Conservation (phyloP, 1,140 invertebrate genomes). For the Odontomachus brunneus region DNA sequence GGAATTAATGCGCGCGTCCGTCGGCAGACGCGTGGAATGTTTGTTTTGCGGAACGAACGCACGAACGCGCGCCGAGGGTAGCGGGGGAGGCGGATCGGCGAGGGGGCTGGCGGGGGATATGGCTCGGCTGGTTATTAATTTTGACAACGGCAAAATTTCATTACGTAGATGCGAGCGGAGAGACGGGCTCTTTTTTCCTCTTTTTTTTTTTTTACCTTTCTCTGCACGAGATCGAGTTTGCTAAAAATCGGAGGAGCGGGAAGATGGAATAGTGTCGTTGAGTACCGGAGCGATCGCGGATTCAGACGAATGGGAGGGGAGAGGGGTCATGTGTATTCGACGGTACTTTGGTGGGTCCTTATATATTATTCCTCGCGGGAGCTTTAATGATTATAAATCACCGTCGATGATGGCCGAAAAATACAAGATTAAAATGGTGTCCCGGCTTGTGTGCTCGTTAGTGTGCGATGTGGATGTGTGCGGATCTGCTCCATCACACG, state of each 20-base stretch:
- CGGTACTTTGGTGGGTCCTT: too few relatives aligned
- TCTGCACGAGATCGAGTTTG: not conserved
- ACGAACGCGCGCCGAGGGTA: not conserved
- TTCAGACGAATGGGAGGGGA: too few relatives aligned
- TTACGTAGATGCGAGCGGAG: slow-evolving; percentile 13
- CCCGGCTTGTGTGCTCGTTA: too few relatives aligned
- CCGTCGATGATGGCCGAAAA: too few relatives aligned
- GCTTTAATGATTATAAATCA: too few relatives aligned
- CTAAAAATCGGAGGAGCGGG: not conserved
- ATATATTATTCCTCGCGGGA: too few relatives aligned
- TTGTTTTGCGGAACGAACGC: slow-evolving; percentile 57
- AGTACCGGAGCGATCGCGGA: too few relatives aligned
- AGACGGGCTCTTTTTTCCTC: too few relatives aligned
- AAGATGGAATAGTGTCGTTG: too few relatives aligned
- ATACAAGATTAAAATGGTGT: too few relatives aligned
- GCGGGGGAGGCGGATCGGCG: not conserved
- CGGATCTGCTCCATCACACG: slow-evolving; percentile 17
- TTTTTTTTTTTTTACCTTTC: too few relatives aligned
- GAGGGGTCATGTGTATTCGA: too few relatives aligned
- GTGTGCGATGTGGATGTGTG: not conserved
- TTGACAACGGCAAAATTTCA: slow-evolving; percentile 53
- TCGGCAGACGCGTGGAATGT: slow-evolving; percentile 50
- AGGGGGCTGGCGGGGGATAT: not conserved
- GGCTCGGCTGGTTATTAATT: slow-evolving; percentile 49
- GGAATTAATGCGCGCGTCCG: slow-evolving; percentile 57